These are phyloP conservation scores for Hermatobates lingyangjiaoensis DNA, from an alignment of 1,140 invertebrate genomes.

Conservation along the genomic window DNA sequence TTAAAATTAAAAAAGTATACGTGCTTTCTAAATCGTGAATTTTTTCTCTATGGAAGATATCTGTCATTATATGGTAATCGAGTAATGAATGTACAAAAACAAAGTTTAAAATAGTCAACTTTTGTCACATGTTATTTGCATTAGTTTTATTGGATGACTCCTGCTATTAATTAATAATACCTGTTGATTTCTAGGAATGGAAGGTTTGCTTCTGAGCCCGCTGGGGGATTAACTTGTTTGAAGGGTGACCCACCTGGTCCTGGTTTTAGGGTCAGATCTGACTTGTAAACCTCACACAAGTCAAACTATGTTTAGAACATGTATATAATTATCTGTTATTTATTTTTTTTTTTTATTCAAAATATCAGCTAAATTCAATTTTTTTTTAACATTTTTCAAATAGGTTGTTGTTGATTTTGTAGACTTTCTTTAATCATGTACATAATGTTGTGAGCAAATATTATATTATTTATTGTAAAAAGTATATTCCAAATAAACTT, in stretches of 20 bases:
- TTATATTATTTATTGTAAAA: too few species aligned
- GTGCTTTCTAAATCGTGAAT: background rate
- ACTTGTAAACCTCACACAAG: too few species aligned
- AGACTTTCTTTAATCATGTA: too few species aligned
- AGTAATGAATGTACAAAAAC: background rate
- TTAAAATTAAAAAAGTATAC: background rate
- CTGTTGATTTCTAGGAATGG: constrained; percentile 38
- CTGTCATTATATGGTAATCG: background rate
- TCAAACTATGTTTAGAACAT: too few species aligned
- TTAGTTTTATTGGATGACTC: background rate
- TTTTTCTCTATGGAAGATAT: background rate
- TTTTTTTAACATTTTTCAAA: too few species aligned
- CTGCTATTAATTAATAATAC: constrained; percentile 10
- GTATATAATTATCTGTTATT: too few species aligned
- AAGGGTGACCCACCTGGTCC: constrained; percentile 73
- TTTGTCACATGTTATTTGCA: background rate
- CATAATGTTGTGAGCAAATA: too few species aligned
- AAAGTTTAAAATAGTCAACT: background rate
- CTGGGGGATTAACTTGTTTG: constrained; percentile 68
- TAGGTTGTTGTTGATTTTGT: too few species aligned
- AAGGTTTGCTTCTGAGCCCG: constrained; percentile 79
- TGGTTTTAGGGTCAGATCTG: constrained; percentile 53
- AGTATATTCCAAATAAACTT: too few species aligned
- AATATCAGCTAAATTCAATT: too few species aligned
- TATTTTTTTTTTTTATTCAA: too few species aligned